phyloP scores from a whole-genome alignment of 2,113 vertebrate genomes.

The Tringa solitaria region DNA sequence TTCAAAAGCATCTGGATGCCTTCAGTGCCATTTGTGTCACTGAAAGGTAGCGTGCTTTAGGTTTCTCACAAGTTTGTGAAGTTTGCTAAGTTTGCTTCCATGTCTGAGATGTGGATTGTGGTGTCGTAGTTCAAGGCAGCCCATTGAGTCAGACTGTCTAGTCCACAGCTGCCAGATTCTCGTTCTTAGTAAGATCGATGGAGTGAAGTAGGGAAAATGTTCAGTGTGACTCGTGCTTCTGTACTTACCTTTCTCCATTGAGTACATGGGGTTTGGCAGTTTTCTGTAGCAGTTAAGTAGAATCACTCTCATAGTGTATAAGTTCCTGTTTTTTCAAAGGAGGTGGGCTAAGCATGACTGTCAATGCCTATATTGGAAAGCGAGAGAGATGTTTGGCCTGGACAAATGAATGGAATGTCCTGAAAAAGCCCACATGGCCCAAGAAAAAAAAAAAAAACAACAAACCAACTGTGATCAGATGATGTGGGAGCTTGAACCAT shows the following conservation, averaged over 20 bases:
- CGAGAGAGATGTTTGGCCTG: not conserved
- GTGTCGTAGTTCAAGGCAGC: not conserved
- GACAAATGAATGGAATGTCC: constrained; percentile 28
- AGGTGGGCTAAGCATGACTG: not conserved
- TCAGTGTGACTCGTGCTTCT: not conserved
- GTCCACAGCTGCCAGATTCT: not conserved
- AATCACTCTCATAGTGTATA: not conserved
- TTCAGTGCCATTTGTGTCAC: not conserved
- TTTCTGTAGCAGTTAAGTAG: not conserved
- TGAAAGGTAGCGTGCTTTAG: not conserved
- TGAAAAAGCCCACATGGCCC: constrained; percentile 7
- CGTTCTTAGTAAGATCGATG: not conserved
- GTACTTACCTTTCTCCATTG: not conserved
- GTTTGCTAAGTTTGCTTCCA: not conserved
- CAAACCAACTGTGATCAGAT: not conserved
- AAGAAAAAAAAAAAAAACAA: not conserved
- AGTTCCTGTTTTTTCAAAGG: not conserved
- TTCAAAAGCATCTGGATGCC: not conserved
- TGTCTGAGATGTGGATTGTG: not conserved
- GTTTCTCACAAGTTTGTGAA: not conserved
- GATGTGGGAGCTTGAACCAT: not conserved
- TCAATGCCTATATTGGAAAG: constrained; percentile 31
- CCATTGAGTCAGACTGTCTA: not conserved
- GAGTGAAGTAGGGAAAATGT: not conserved
- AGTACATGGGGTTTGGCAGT: not conserved